Evolutionary conservation across 2,888 invertebrate genomes (phyloP).

Genomic region (Chrysolina haemoptera): DNA sequence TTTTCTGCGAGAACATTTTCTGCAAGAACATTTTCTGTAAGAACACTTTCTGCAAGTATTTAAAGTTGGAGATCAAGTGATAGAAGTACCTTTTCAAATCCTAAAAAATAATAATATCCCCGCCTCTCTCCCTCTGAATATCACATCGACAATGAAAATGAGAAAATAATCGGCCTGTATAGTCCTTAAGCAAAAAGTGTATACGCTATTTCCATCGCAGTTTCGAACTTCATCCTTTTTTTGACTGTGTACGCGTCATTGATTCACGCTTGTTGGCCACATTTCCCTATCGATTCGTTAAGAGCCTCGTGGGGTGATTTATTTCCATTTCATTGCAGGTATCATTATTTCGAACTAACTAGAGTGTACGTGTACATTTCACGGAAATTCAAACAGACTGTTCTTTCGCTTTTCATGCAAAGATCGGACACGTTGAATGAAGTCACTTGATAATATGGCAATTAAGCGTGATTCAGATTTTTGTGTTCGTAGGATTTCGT

Average conservation of each 20-base stretch:
- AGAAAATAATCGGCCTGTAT: no score
- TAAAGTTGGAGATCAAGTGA: no score
- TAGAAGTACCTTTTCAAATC: no score
- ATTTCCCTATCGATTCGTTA: slow-evolving; percentile 19
- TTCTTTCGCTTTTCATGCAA: slow-evolving; percentile 11
- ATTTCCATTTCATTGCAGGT: slow-evolving; percentile 9
- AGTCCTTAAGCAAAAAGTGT: not conserved
- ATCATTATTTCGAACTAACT: not conserved
- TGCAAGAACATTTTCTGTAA: no score
- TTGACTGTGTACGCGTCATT: not conserved
- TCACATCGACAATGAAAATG: no score
- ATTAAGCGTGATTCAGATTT: slow-evolving; percentile 30
- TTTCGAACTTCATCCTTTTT: not conserved
- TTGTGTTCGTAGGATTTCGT: not conserved
- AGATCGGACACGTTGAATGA: slow-evolving; percentile 33
- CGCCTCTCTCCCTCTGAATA: no score
- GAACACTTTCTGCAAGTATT: no score
- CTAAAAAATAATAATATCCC: no score
- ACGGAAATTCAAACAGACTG: not conserved
- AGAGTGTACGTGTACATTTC: not conserved
- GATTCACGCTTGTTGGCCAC: not conserved
- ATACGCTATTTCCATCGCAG: not conserved
- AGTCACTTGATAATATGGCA: slow-evolving; percentile 29
- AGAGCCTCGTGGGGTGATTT: slow-evolving; percentile 3
- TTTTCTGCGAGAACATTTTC: no score